phyloP scores from a whole-genome alignment of 2,113 vertebrate species.

The Gopherus flavomarginatus region DNA sequence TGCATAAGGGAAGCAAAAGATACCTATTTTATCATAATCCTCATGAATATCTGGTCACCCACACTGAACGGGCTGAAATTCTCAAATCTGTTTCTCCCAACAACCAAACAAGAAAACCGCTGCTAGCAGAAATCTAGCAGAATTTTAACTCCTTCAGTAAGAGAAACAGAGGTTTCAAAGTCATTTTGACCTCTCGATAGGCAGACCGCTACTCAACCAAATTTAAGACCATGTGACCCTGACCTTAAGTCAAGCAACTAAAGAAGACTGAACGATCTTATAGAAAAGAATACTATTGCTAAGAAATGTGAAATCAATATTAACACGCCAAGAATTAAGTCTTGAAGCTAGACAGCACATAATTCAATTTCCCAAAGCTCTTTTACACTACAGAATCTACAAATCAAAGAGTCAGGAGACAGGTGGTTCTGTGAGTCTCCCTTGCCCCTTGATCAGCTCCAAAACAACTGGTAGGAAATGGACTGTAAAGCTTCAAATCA shows the following conservation, averaged over 20 bases:
- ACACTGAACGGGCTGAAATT: not conserved
- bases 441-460: not conserved
- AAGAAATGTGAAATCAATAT: not conserved
- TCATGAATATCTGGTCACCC: conserved; percentile 2
- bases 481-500: not conserved
- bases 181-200: not conserved
- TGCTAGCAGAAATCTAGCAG: not conserved
- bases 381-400: not conserved
- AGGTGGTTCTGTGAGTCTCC: not conserved
- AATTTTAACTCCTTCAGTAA: not conserved
- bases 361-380: not conserved
- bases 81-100: not conserved
- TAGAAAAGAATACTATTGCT: accelerated
- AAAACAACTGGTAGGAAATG: not conserved
- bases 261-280: not conserved
- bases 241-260: not conserved
- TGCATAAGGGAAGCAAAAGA: not conserved
- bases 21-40: conserved; percentile 40
- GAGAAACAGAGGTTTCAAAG: not conserved
- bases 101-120: not conserved
- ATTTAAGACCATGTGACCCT: not conserved
- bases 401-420: accelerated
- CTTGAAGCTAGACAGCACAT: not conserved
- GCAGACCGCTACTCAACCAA: not conserved
- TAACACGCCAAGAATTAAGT: not conserved